Evolutionary conservation across 2,113 vertebrate genomes (phyloP).

Genomic region (Phoenicopterus ruber): DNA sequence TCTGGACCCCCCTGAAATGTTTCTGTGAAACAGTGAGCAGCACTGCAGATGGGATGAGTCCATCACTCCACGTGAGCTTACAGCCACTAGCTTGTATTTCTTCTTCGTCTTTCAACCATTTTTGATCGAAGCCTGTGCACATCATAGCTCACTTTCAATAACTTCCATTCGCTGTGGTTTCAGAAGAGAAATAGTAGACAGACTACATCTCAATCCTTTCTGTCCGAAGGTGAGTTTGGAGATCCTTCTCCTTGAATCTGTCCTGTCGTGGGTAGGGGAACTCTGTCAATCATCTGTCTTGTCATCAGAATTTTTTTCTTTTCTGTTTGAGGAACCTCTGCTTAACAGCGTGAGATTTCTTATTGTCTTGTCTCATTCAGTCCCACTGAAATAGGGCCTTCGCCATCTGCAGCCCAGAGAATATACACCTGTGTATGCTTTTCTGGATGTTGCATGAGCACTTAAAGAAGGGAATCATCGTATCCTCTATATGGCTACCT

Average conservation of each 20-base stretch:
- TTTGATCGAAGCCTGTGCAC: not conserved
- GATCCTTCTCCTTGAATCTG: not conserved
- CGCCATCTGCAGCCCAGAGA: not conserved
- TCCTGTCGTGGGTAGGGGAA: not conserved
- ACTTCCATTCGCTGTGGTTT: not conserved
- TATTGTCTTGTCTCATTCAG: not conserved
- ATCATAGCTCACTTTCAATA: not conserved
- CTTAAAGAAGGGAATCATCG: not conserved
- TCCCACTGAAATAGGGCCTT: not conserved
- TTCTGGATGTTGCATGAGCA: not conserved
- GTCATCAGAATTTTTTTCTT: not conserved
- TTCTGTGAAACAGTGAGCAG: not conserved
- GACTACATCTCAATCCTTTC: not conserved
- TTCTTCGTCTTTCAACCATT: not conserved
- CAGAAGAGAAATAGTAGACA: not conserved
- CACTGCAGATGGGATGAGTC: not conserved
- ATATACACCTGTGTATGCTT: not conserved
- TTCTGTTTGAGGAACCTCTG: not conserved
- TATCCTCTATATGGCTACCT: not conserved
- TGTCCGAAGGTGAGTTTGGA: not conserved
- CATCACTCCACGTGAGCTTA: not conserved
- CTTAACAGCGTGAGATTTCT: not conserved
- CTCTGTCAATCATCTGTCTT: not conserved
- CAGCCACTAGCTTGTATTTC: not conserved
- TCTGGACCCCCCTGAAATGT: not conserved